Base-by-base conservation (phyloP, 2,888 invertebrate genomes). In the Nemotelus nigrinus region DNA sequence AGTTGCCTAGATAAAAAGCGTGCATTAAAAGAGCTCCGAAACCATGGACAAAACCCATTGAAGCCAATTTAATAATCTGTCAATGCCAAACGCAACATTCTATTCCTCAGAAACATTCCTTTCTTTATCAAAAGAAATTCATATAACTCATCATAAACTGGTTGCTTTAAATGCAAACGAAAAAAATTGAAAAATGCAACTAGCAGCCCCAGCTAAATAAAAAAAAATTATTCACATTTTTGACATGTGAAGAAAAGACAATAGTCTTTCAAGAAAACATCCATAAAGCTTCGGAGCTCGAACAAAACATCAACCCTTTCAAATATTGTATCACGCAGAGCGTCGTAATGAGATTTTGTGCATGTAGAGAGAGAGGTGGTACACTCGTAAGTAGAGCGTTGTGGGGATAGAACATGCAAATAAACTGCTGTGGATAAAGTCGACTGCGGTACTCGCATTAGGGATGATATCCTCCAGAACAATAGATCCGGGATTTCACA, bases 301-400 rank as follows among this genome's bases (percentile, higher is more conserved):
- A 60, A 72, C 58, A 60, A 72, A 72, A 74, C 74, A 74, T 74
- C 48, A 74, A 60, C 63, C 60, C 60, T 63, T 72, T 74, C 63
- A 63, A 39, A 48, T 74, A 50, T 63, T 44, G 48, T 74, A 60
- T 74, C 60, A 63, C 50, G 74, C 74, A 41, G 74, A 48, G 74
- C 63, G 60, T 25, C 48, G 63, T 74, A 74, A 74, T 74, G 74
- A 74, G 74, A 74, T 74, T 74, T 74, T 63, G 4, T 70, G 70
- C 70, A 70, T 53, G 55, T 47, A 70, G 8, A 53, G 53, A n/a
- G 4, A 68, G 47, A 10, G 7, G 39, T 60, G 25, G n/a, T 41
- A 25, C 70, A 44, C 39, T 25, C 25, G 39, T n/a, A 47, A 5
- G 41, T 1, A 10, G 7, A 44, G 6, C 25, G 47, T 50, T 25